These are phyloP conservation scores for Spinus pinus DNA, from an alignment of 2,797 vertebrate genomes.

Conservation along the genomic window DNA sequence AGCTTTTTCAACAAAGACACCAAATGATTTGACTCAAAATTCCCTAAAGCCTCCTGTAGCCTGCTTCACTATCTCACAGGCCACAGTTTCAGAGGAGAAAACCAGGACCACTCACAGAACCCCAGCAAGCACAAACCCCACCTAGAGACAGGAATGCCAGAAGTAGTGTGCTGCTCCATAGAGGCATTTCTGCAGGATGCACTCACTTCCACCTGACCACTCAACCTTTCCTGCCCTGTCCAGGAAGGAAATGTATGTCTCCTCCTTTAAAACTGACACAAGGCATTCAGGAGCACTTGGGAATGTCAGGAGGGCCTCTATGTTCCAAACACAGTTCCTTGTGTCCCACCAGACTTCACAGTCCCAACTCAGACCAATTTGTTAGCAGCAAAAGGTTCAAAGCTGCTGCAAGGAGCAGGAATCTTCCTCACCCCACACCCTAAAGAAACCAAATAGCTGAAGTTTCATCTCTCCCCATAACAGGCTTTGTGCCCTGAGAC, in stretches of 20 bases:
- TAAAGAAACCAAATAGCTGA: neutral
- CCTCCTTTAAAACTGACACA: neutral
- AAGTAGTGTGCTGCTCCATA: accelerated
- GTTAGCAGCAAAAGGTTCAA: accelerated
- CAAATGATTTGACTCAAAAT: neutral
- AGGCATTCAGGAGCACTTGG: neutral
- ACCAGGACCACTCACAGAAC: neutral
- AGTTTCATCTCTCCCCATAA: neutral
- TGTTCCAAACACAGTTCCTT: neutral
- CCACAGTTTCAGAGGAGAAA: neutral
- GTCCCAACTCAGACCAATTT: neutral
- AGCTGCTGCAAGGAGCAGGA: neutral
- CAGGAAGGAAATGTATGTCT: accelerated
- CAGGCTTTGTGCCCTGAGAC: neutral
- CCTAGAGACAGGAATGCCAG: neutral
- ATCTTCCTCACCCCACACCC: neutral
- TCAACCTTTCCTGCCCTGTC: neutral
- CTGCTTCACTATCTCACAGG: neutral
- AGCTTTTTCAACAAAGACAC: neutral
- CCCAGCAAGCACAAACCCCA: neutral
- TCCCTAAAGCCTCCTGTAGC: neutral
- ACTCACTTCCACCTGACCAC: neutral
- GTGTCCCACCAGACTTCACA: neutral
- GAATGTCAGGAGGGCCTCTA: neutral
- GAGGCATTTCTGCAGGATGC: neutral